A percentile compares a stretch with the other conserved stretches of the same genome.
These are phyloP conservation scores for Hydra vulgaris DNA, from an alignment of 30 jellyfish, hydroid and myxozoan genomes.

Conservation along the genomic window DNA sequence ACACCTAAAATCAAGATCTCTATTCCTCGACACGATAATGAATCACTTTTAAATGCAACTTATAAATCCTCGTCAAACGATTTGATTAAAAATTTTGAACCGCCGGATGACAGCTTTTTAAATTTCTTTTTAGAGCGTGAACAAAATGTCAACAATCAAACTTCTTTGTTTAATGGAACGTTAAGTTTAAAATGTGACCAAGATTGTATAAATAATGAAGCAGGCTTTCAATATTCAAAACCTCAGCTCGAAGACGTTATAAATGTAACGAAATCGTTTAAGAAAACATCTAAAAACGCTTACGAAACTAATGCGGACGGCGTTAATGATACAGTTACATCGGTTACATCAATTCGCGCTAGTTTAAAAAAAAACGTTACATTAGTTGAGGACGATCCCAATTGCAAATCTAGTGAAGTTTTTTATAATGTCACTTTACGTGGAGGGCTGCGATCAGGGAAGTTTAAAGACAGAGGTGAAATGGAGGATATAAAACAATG, in stretches of 20 bases:
- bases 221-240: not conserved
- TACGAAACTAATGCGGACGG: not conserved
- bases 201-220: not conserved
- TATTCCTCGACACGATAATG: no score
- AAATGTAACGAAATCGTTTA: not conserved
- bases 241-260: not conserved
- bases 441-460: constrained; percentile 74
- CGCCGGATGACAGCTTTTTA: not conserved
- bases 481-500: constrained; percentile 71
- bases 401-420: constrained; percentile 79
- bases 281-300: not conserved
- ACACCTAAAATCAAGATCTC: not conserved
- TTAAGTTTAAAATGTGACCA: not conserved
- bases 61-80: no score
- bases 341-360: not conserved
- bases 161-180: not conserved
- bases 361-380: not conserved
- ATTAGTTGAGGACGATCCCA: constrained; percentile 52
- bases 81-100: no score
- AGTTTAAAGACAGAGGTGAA: constrained; percentile 69
- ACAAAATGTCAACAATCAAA: not conserved
- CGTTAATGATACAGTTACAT: not conserved
- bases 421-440: constrained; percentile 65
- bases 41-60: no score
- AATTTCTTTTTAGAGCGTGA: not conserved